A percentile compares a stretch with the other conserved stretches of the same genome.
phyloP scores from a whole-genome alignment of 2,113 vertebrate species.

The Phyllopteryx taeniolatus region DNA sequence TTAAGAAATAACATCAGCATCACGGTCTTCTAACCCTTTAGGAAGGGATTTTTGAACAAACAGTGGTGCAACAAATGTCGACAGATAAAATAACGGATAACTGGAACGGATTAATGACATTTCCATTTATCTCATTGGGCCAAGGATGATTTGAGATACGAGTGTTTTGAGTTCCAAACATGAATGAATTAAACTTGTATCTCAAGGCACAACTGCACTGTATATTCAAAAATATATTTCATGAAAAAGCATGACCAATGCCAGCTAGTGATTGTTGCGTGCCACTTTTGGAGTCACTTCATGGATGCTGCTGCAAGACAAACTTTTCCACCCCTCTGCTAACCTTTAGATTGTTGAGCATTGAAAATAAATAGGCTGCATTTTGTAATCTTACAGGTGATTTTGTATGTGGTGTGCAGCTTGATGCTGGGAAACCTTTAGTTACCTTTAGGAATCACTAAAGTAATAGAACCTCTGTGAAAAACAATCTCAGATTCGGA shows the following conservation, averaged over 20 bases:
- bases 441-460: not conserved
- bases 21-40: not conserved
- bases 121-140: too few species aligned
- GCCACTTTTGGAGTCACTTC: not conserved
- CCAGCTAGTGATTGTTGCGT: not conserved
- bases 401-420: not conserved
- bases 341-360: not conserved
- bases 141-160: too few species aligned
- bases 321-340: not conserved
- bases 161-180: too few species aligned
- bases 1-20: not conserved
- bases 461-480: constrained; percentile 7
- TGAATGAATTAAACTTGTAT: too few species aligned
- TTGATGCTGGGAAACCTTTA: not conserved
- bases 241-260: too few species aligned
- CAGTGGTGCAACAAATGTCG: too few species aligned
- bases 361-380: not conserved
- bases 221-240: too few species aligned
- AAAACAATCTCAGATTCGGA: constrained; percentile 37
- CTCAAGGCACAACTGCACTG: too few species aligned
- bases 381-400: not conserved
- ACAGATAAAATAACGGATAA: too few species aligned
- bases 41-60: not conserved
- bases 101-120: too few species aligned
- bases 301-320: not conserved